These are phyloP conservation scores for Chrysolina haemoptera DNA, from an alignment of 2,888 invertebrate genomes.

Conservation along the genomic window DNA sequence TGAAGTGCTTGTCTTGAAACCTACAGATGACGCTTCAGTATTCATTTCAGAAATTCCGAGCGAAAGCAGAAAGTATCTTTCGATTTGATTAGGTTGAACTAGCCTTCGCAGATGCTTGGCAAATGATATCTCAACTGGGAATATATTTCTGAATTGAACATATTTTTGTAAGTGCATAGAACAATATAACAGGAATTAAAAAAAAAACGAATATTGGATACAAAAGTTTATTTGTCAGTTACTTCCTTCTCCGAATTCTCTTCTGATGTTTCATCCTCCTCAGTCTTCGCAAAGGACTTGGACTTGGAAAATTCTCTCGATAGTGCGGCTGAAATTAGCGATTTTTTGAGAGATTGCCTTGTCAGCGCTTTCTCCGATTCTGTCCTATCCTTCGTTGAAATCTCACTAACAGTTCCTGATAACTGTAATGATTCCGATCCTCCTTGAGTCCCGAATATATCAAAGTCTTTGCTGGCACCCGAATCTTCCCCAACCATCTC, in stretches of 20 bases:
- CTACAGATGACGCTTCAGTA: too few relatives aligned
- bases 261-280: neutral
- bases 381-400: neutral
- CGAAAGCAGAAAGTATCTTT: too few relatives aligned
- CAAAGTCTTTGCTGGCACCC: conserved; percentile 31
- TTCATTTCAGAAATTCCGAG: too few relatives aligned
- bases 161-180: too few relatives aligned
- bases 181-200: too few relatives aligned
- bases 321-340: neutral
- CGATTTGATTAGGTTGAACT: too few relatives aligned
- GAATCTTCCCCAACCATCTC: conserved; percentile 53
- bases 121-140: too few relatives aligned
- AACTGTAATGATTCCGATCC: neutral
- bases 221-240: neutral
- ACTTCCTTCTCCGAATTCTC: neutral
- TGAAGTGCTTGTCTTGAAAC: too few relatives aligned
- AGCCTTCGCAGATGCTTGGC: too few relatives aligned
- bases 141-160: too few relatives aligned
- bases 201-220: neutral
- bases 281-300: neutral
- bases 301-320: neutral
- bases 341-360: neutral
- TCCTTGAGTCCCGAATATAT: conserved; percentile 11
- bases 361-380: neutral
- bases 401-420: neutral